Conservation (phyloP, 1,140 invertebrate genomes). For the Eriosoma lanigerum region DNA sequence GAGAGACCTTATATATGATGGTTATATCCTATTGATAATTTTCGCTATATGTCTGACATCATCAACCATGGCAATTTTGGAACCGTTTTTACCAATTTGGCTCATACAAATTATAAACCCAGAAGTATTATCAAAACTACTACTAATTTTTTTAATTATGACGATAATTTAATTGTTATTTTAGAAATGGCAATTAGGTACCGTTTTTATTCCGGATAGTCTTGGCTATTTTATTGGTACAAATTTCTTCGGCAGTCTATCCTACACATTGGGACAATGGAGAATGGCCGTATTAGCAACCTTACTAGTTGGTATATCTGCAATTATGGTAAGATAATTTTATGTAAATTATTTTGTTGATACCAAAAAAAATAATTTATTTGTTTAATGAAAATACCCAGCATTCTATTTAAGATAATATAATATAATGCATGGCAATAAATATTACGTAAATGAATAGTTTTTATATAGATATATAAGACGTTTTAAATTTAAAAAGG, state of each 20-base stretch:
- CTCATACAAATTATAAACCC: constrained; percentile 72
- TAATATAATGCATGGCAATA: too few relatives aligned
- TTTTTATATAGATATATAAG: too few relatives aligned
- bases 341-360: too few relatives aligned
- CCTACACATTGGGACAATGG: constrained; percentile 67
- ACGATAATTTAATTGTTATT: neutral
- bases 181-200: constrained; percentile 71
- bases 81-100: constrained; percentile 82
- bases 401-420: too few relatives aligned
- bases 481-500: too few relatives aligned
- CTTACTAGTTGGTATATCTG: constrained; percentile 66
- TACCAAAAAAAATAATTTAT: too few relatives aligned
- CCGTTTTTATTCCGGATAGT: constrained; percentile 81
- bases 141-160: neutral
- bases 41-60: constrained; percentile 75
- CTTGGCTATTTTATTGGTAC: constrained; percentile 79
- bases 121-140: constrained; percentile 61
- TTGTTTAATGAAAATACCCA: too few relatives aligned
- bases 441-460: too few relatives aligned
- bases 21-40: constrained; percentile 65
- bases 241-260: constrained; percentile 69
- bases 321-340: constrained; percentile 65
- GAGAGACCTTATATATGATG: constrained; percentile 63
- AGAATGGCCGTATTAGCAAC: constrained; percentile 67
- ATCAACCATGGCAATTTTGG: constrained; percentile 75